phyloP scores from a whole-genome alignment of 2,888 invertebrate species.

The Dysmachus trigonus region DNA sequence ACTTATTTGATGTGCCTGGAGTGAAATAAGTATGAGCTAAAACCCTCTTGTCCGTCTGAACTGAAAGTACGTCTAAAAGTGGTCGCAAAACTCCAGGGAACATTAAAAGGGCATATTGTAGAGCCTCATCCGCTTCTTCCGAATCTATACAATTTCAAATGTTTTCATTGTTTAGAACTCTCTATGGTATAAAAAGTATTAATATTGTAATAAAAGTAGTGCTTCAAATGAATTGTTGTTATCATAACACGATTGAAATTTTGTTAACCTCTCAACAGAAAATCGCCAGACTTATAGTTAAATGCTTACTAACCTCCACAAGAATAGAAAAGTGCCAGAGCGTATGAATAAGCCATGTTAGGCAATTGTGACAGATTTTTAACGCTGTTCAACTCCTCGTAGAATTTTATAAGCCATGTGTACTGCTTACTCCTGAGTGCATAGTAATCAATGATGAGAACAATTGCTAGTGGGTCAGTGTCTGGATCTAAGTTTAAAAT shows the following conservation, averaged over 20 bases:
- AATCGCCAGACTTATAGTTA: neutral
- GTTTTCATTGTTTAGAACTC: neutral
- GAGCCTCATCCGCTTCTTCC: conserved; percentile 68
- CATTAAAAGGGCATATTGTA: conserved; percentile 83
- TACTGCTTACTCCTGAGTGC: conserved; percentile 80
- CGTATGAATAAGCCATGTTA: conserved; percentile 86
- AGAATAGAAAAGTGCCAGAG: conserved; percentile 75
- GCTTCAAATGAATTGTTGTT: too few species aligned
- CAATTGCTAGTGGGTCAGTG: conserved; percentile 78
- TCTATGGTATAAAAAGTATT: neutral
- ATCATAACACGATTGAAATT: too few species aligned
- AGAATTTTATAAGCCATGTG: conserved; percentile 73
- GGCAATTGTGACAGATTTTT: conserved; percentile 82
- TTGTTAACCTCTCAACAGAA: neutral
- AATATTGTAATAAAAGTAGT: too few species aligned
- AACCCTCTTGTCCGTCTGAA: conserved; percentile 75
- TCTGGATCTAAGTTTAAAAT: conserved; percentile 80
- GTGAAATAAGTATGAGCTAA: conserved; percentile 65
- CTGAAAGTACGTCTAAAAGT: conserved; percentile 78
- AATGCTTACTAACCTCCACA: conserved; percentile 59
- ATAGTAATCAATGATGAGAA: conserved; percentile 83
- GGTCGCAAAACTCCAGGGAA: conserved; percentile 81
- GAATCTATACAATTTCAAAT: conserved; percentile 55
- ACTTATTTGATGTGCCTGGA: conserved; percentile 59
- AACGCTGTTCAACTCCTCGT: conserved; percentile 69